Base-by-base conservation (phyloP, 2,888 invertebrate genomes). In the Lysandra coridon region DNA sequence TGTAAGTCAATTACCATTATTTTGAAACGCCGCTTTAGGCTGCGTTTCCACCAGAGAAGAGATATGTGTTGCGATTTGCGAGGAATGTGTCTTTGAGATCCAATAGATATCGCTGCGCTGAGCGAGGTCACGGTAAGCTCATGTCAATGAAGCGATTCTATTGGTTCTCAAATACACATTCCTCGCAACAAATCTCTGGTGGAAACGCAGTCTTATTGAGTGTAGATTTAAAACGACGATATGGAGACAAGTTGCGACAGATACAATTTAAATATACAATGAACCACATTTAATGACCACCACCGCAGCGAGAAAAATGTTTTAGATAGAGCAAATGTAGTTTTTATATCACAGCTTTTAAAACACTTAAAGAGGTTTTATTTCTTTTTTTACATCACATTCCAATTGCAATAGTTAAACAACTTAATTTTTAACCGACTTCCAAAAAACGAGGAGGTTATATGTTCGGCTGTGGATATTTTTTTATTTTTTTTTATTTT, bases 1-100 rank as follows among this genome's bases (percentile, higher is more conserved):
- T 79, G 81, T 78, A 83, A 82, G 83, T 84, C 85, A 84, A 84
- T 85, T 84, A 80, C 78, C 81, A 83, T 82, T 83, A 83, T 81
- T 82, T 81, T 81, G 83, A 83, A 82, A 83, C 82, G 79, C 80
- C 79, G 10, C 33, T 33, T 33, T 33, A 33, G 33, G 33, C 33
- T 33, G 33, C 2, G 33, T 33, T 33, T 33, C 33, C 33, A 33
- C 33, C 33, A 33, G 33, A 33, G 33, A 33, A 33, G 1, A 33
- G 33, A 33, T 33, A 33, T 33, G 33, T 33, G 33, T 33, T 33
- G 33, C 33, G 33, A 33, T 2, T 33, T 33, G 33, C 33, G 33
- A 33, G 1, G 33, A 33, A 33, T 33, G 33, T 33, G 33, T 33
- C 2, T 33, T 33, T 33, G 33, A 33, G 33, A 33, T 33, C 33